Conservation (phyloP, 2,888 invertebrate species). For the Nomada hirtipes region DNA sequence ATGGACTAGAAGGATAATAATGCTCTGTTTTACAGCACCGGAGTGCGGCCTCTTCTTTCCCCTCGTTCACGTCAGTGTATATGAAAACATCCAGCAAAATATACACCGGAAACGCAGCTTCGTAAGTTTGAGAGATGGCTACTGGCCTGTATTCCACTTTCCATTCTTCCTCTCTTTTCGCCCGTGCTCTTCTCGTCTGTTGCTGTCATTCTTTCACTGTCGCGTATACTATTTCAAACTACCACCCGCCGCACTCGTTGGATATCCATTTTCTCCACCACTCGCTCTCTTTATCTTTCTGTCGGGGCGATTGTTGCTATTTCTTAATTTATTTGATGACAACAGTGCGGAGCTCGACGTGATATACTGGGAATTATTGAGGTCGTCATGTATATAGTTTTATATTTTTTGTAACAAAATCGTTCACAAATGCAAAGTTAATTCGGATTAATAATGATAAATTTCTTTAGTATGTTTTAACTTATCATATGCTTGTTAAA, state of each 20-base stretch:
- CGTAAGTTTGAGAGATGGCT: conserved; percentile 79
- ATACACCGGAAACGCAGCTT: conserved; percentile 74
- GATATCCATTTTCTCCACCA: not conserved
- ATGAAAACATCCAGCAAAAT: conserved; percentile 79
- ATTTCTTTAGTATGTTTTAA: no score
- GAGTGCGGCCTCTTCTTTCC: conserved; percentile 66
- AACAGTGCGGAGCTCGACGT: no score
- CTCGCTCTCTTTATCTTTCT: no score
- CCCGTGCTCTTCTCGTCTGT: not conserved
- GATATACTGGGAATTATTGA: no score
- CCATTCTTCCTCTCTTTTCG: conserved; percentile 17
- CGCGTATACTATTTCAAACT: not conserved
- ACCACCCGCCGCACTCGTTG: not conserved
- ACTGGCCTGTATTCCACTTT: conserved; percentile 49
- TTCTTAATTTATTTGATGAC: no score
- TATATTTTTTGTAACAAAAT: no score
- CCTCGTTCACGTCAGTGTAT: conserved; percentile 64
- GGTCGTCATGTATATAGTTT: no score
- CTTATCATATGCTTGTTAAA: no score
- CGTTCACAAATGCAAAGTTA: no score
- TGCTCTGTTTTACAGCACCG: conserved; percentile 80
- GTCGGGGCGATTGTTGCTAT: no score
- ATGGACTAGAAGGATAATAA: conserved; percentile 82
- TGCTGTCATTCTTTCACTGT: not conserved
- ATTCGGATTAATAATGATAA: no score